These are phyloP conservation scores for Chamaea fasciata DNA, from an alignment of 2,113 vertebrate genomes.

Conservation along the genomic window DNA sequence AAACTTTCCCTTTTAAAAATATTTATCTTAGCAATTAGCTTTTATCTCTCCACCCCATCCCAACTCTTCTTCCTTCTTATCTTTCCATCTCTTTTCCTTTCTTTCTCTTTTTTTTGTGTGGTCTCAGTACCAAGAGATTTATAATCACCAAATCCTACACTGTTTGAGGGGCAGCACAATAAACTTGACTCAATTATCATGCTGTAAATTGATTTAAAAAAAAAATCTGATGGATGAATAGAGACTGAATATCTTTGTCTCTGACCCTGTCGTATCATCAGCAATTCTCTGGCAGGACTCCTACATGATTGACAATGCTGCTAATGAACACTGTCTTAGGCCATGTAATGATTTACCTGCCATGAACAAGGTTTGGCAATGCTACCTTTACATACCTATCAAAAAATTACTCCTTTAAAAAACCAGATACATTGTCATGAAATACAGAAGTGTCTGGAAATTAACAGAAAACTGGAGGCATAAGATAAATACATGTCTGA, in stretches of 20 bases:
- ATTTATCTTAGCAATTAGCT: slow-evolving; percentile 35
- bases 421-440: background rate
- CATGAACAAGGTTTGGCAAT: slow-evolving; percentile 39
- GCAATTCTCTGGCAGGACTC: slow-evolving; percentile 63
- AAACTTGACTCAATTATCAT: slow-evolving; percentile 66
- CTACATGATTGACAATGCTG: slow-evolving; percentile 72
- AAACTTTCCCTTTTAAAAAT: slow-evolving; percentile 39
- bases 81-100: background rate
- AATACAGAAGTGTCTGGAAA: background rate
- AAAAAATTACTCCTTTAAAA: slow-evolving; percentile 30
- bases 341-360: slow-evolving; percentile 74
- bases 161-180: slow-evolving; percentile 49
- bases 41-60: background rate
- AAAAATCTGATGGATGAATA: slow-evolving; percentile 76
- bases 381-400: slow-evolving; percentile 17
- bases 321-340: slow-evolving; percentile 76
- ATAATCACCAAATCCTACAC: slow-evolving; percentile 44
- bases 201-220: slow-evolving; percentile 76
- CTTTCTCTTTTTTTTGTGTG: slow-evolving; percentile 15
- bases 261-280: slow-evolving; percentile 61
- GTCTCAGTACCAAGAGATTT: slow-evolving; percentile 14
- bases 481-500: background rate
- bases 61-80: background rate
- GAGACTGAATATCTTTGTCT: slow-evolving; percentile 72
- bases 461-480: background rate